Base-by-base conservation (phyloP, 2,888 invertebrate genomes). In the Agrotis puta region DNA sequence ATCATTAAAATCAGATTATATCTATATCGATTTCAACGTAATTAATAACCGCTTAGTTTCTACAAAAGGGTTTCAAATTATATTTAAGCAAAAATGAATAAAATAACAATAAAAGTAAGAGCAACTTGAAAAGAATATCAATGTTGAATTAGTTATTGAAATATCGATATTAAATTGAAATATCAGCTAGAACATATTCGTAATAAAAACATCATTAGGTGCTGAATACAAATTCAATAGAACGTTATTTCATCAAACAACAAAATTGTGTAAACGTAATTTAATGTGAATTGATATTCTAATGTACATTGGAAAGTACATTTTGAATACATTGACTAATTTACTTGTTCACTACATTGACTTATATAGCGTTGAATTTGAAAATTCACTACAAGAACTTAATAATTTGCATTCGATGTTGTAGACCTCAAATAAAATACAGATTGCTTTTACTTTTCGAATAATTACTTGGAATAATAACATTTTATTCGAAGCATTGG, bases 171-270 rank as follows among this genome's bases (percentile, higher is more conserved):
- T 48, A 39, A 59, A 54, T 74, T 51, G 48, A 54, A 70, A 70
- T 64, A 67, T 58, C 13, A 57, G 56, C 33, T 47, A 43, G 45
- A 64, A 58, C 45, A 54, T 65, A 27, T 51, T 53, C 47, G 27
- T 63, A 63, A 57, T 62, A 72, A 74, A 68, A 77, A 85, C 54
- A 54, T 63, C 48, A 69, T 79, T 70, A 74, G 53, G 16, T 47
- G 27, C n/a, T 27, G 39, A 70, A 72, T 51, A 71, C 22, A 45
- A 61, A 66, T 68, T 70, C 45, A 79, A 63, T 58, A 53, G 48
- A 58, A 20, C 47, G 16, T 53, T 47, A 48, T 64, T 68, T 74
- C 61, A 48, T 45, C 45, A 13, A 64, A 63, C 27, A 83, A 70
- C 20, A 27, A 61, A 73, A 70, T 75, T 68, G 47, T 63, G 59